Evolutionary conservation across 2,888 invertebrate species (phyloP), one percentile per base, ranked within the genome.

Genomic region (Cheilosia pagana): DNA sequence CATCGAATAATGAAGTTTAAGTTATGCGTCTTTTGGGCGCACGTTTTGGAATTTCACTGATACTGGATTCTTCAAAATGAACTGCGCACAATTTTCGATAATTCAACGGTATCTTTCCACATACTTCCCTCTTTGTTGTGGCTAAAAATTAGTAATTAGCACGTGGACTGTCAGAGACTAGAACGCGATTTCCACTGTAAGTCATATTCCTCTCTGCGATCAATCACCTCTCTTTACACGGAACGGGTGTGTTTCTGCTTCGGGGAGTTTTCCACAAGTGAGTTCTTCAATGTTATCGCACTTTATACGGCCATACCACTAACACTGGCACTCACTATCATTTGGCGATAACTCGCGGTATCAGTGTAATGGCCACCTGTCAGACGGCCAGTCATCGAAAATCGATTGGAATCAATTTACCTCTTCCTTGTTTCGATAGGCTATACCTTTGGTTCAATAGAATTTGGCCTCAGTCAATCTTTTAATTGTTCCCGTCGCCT

Each of bases 341-440:
- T 31, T 59, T 5, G 39, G 12, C 48, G 71, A 77, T 82, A 72
- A 52, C 52, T 62, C 48, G 12, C 41, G 35, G 4, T 77, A 77
- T 82, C 77, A 76, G 70, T 23, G 41, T 12, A 25, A 41, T 16
- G 16, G 60, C 31, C 71, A 55, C 78, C 72, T 78, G 78, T 72
- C 43, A 60, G 53, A 53, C 10, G 14, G 52, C 60, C 52, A 70
- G 63, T 71, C 59, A 77, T 67, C 62, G 67, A 67, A 55, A 45
- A 60, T 81, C 62, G 78, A 72, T 81, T 70, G 39, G 59, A 48
- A 63, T 76, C 65, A 65, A 45, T 45, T 48, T 41, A n/a, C 23
- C 5, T 23, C 23, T 41, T 19, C 6, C 16, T 12, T 12, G 16
- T 41, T n/a, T 50, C 25, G 16, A 25, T 41, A 25, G 7, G 7